Conservation (phyloP, 37 sponge, comb jelly and placozoan species). For the Chondrilla cf. caribensis region DNA sequence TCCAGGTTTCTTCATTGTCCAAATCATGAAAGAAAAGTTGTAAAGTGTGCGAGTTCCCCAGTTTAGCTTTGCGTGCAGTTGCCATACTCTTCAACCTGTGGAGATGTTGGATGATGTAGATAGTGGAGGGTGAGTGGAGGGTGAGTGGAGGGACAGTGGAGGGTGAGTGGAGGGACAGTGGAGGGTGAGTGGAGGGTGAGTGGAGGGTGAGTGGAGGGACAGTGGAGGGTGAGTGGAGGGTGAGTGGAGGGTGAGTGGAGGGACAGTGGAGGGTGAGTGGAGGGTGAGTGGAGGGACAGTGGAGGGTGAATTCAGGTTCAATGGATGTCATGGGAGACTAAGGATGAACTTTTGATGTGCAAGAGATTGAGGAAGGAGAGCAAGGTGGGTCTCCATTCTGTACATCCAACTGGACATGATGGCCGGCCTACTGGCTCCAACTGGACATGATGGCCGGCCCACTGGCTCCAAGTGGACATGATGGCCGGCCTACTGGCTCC, state of each 20-base stretch:
- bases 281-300: not conserved
- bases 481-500: too few species aligned
- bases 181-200: not conserved
- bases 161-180: not conserved
- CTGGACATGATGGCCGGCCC: too few species aligned
- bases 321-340: too few species aligned
- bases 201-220: too few species aligned
- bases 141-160: not conserved
- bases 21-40: slow-evolving; percentile 87
- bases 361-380: too few species aligned
- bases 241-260: not conserved
- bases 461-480: too few species aligned
- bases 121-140: slow-evolving; percentile 5
- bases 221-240: not conserved
- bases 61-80: slow-evolving; percentile 40
- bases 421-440: too few species aligned
- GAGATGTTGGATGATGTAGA: not conserved
- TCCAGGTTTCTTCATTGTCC: slow-evolving; percentile 87
- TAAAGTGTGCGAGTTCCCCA: slow-evolving; percentile 65
- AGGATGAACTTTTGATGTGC: too few species aligned
- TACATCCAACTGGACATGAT: too few species aligned
- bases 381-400: too few species aligned
- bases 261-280: not conserved
- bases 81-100: slow-evolving; percentile 68
- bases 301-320: not conserved